phyloP scores from a whole-genome alignment of 2,113 vertebrate species.

The Amblyornis subalaris region DNA sequence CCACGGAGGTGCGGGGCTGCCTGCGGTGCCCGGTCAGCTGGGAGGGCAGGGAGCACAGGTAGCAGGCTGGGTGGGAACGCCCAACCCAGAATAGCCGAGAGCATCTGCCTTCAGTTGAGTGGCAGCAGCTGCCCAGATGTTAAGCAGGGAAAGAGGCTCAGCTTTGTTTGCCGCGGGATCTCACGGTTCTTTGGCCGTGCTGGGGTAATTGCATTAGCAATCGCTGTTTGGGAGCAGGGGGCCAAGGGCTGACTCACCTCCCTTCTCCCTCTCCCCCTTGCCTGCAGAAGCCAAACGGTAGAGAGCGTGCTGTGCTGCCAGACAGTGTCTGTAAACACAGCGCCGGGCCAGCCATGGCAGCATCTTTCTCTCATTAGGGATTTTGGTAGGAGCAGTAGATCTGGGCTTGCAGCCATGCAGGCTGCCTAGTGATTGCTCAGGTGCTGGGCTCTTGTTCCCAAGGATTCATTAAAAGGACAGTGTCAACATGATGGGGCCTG shows the following conservation, averaged over 20 bases:
- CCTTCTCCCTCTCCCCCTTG: constrained; percentile 8
- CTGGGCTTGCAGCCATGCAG: constrained; percentile 26
- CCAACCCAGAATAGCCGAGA: neutral
- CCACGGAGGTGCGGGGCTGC: neutral
- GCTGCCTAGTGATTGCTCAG: constrained; percentile 21
- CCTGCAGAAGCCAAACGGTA: constrained; percentile 73
- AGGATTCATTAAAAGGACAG: constrained; percentile 35
- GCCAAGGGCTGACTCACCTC: constrained; percentile 77
- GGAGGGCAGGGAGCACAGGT: neutral
- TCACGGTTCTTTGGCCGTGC: constrained; percentile 28
- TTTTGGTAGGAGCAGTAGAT: constrained; percentile 66
- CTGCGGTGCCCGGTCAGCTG: accelerated
- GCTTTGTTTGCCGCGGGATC: constrained; percentile 9
- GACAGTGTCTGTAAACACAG: constrained; percentile 68
- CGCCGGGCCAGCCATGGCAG: constrained; percentile 67
- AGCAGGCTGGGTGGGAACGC: accelerated
- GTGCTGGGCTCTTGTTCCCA: neutral
- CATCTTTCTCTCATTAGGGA: constrained; percentile 79
- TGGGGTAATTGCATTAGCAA: constrained; percentile 52
- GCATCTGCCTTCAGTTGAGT: neutral
- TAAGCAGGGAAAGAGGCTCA: neutral
- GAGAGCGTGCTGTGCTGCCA: constrained; percentile 71
- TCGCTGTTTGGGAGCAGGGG: constrained; percentile 42
- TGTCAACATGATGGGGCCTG: neutral
- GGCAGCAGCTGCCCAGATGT: constrained; percentile 47